Percentiles rank a stretch among this genome's conserved stretches.
Evolutionary conservation across 2,888 invertebrate genomes (phyloP).

Genomic region (Caenorhabditis sp.): DNA sequence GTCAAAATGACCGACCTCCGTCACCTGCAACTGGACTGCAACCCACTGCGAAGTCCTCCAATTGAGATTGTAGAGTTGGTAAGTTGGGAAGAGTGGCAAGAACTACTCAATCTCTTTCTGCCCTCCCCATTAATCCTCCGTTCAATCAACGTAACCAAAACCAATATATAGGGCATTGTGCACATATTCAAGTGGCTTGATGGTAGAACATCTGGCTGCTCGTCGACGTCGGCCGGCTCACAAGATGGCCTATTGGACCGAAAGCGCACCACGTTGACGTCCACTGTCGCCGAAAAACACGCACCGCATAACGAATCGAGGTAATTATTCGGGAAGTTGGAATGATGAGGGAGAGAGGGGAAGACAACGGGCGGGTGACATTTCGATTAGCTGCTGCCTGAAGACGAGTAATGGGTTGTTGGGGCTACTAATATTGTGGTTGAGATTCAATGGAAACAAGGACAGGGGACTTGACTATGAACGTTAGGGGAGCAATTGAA

Average conservation of each 20-base stretch:
- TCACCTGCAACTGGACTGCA: slow-evolving; percentile 48
- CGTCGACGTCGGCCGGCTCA: slow-evolving; percentile 47
- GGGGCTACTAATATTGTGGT: neutral
- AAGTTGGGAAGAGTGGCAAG: slow-evolving; percentile 6
- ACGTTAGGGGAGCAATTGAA: no score
- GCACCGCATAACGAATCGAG: slow-evolving; percentile 63
- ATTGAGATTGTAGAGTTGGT: slow-evolving; percentile 62
- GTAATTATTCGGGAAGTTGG: slow-evolving; percentile 57
- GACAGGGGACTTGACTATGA: neutral
- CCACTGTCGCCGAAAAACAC: slow-evolving; percentile 49
- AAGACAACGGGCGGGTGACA: slow-evolving; percentile 29
- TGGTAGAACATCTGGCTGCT: slow-evolving; percentile 66
- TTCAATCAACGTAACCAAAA: slow-evolving; percentile 37
- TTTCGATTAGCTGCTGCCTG: slow-evolving; percentile 45
- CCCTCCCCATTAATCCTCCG: slow-evolving; percentile 36
- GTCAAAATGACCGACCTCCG: slow-evolving; percentile 67
- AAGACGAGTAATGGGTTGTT: slow-evolving; percentile 44
- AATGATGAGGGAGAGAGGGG: slow-evolving; percentile 25
- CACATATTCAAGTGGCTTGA: slow-evolving; percentile 70
- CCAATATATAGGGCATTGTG: slow-evolving; percentile 64
- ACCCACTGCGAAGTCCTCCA: slow-evolving; percentile 62
- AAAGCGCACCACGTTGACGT: slow-evolving; percentile 45
- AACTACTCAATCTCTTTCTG: neutral
- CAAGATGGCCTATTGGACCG: slow-evolving; percentile 44
- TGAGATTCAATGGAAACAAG: slow-evolving; percentile 4